Base-by-base conservation (phyloP, 2,113 vertebrate genomes). In the Microcebus ravelobensis region DNA sequence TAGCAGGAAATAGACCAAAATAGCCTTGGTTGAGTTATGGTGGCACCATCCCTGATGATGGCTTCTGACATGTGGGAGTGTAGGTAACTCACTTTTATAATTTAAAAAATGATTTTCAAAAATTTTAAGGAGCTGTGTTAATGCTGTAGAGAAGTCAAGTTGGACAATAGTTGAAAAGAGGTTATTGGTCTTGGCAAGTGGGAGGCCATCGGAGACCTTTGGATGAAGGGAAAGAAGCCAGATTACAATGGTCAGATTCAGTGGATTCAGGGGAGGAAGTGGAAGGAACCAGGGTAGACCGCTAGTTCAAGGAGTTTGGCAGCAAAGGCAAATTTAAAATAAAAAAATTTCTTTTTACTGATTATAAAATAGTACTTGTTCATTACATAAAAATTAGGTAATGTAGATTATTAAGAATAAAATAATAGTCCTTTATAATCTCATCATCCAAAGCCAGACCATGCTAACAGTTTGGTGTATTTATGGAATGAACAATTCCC, bases 241-340 rank as follows among this genome's bases (percentile, higher is more conserved):
- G 45, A 79, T 90, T 93, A 95, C 79, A 73, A 77, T 93, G 61
- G 59, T 5, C 93, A 52, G 50, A 77, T 88, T 96, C 71, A 81
- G 34, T 18, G 77, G 45, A 45, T 65, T 45, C 45, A 45, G 6
- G 20, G 65, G 55, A 93, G 70, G 18, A 85, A 87, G 59, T 21
- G 17, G 65, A 89, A 31, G 42, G 42, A 94, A 17, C 17, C 29
- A 65, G 20, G 39, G 74, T 21, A 79, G 90, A 67, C 27, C 73
- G 68, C n/a, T 82, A 77, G 88, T 59, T 87, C 55, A 67, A 88
- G 59, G 48, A 81, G n/a, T 96, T 94, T 96, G 95, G 76, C 93
- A 95, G 50, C 29, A 87, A 84, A 95, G 25, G 10, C 61, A 94
- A 97, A 48, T 91, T 94, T 79, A 45, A 90, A 96, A 93, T 63